Evolutionary conservation across 2,888 invertebrate genomes (phyloP), one percentile per base, ranked within the genome.

Genomic region (Eilema sororculum): DNA sequence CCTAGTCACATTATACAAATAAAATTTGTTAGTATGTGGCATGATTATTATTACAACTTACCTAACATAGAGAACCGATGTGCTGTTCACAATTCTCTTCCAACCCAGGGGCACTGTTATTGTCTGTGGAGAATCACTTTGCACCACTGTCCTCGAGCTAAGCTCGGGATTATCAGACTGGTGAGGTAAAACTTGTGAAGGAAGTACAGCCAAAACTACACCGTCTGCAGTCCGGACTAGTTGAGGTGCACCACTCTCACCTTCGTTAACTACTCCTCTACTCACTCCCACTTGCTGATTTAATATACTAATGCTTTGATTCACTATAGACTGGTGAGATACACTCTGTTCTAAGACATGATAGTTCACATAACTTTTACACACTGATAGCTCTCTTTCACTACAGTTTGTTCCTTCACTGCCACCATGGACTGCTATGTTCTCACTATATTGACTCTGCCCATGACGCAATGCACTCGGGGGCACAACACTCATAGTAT

Each of bases 311-410:
- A 95, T 94, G 90, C 93, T 94, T 82, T 95, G 95, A 91, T 95
- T 95, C 82, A 95, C 94, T 89, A 95, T 94, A 33, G 95, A 94
- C 79, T 95, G 95, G 84, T 95, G 95, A 71, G 94, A 92, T 76
- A 95, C 93, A 92, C 94, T 95, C 85, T 95, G 95, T 93, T 95
- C 95, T 89, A 95, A 89, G 85, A 95, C 91, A 86, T 95, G 95
- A 88, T 95, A 95, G 92, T 95, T 95, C 85, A 95, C 91, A 91
- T 90, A 93, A 86, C 91, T 91, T 78, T 94, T 94, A 63, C 90
- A 90, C 74, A 90, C 87, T 60, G 89, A 88, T 75, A 92, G 84
- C 78, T 93, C 93, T 85, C 89, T 89, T 69, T 94, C 93, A 91
- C 88, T 84, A 79, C 88, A 87, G 83, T 88, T 91, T 78, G 87